These are phyloP conservation scores for Bombus huntii DNA, from an alignment of 1,140 invertebrate species.

Conservation along the genomic window DNA sequence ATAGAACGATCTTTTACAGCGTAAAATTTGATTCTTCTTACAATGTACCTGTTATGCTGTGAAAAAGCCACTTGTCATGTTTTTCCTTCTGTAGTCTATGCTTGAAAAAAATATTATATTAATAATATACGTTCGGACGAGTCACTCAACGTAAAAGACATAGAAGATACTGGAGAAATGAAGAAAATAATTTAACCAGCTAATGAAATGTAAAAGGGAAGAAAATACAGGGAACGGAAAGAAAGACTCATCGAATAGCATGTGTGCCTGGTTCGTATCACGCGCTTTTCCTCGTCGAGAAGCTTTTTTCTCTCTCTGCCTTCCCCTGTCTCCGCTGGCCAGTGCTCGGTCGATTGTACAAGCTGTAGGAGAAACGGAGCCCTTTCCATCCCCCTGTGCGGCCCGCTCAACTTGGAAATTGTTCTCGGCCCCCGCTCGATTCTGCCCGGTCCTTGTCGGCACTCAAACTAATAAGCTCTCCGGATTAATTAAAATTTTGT, in stretches of 20 bases:
- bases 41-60: too few relatives aligned
- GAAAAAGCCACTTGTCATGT: too few relatives aligned
- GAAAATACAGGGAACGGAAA: neutral
- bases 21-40: too few relatives aligned
- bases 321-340: neutral
- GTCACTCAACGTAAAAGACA: neutral
- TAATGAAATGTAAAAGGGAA: neutral
- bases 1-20: too few relatives aligned
- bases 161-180: neutral
- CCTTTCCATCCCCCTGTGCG: constrained; percentile 43
- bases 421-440: constrained; percentile 51
- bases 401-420: constrained; percentile 57
- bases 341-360: constrained; percentile 35
- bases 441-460: constrained; percentile 47
- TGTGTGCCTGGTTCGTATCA: constrained; percentile 25
- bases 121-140: neutral
- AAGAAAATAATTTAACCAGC: too few relatives aligned
- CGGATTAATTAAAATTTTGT: constrained; percentile 73
- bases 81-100: too few relatives aligned
- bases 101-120: too few relatives aligned
- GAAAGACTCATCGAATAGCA: constrained; percentile 23
- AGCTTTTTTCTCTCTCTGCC: neutral
- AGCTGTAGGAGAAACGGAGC: constrained; percentile 43
- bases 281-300: constrained; percentile 9
- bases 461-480: constrained; percentile 71